Percentiles rank a stretch among this genome's conserved stretches.
Evolutionary conservation across 92 coral and sea anemone genomes (phyloP).

Genomic region (Heteractis magnifica): DNA sequence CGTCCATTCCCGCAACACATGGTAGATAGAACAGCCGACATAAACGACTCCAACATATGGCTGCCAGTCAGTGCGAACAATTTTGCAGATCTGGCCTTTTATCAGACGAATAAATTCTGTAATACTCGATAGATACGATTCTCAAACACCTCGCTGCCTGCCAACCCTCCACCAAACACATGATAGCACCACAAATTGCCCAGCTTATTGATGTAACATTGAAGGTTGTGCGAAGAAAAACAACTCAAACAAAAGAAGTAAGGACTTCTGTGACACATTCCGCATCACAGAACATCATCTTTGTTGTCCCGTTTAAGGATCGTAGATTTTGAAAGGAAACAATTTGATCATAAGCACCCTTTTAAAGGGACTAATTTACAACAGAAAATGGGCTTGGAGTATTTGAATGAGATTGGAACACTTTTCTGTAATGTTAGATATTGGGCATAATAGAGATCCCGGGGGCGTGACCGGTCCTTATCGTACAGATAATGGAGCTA

Average conservation of each 20-base stretch:
- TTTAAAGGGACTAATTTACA: conserved; percentile 6
- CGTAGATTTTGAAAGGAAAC: conserved; percentile 15
- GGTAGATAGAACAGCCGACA: conserved; percentile 6
- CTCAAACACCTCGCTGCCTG: conserved; percentile 6
- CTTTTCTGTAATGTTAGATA: conserved; percentile 18
- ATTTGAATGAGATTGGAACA: conserved; percentile 13
- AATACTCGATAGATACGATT: conserved; percentile 18
- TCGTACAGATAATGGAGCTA: conserved; percentile 73
- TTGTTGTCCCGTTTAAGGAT: conserved; percentile 20
- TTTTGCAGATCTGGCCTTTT: conserved; percentile 12
- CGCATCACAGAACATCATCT: background rate
- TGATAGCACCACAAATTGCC: conserved; percentile 44
- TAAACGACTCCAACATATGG: conserved; percentile 38
- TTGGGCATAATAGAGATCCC: conserved; percentile 53
- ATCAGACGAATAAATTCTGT: conserved; percentile 14
- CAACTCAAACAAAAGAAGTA: conserved; percentile 32
- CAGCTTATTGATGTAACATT: conserved; percentile 37
- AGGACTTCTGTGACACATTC: conserved; percentile 14
- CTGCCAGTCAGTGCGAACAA: conserved; percentile 2
- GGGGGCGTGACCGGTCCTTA: conserved; percentile 84
- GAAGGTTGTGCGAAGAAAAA: conserved; percentile 45
- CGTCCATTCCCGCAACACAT: conserved; percentile 29
- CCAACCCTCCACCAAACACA: conserved; percentile 29
- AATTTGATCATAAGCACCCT: background rate
- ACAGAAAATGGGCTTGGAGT: conserved; percentile 6